Evolutionary conservation across 1,140 invertebrate genomes (phyloP).

Genomic region (Drosophila watanabei): DNA sequence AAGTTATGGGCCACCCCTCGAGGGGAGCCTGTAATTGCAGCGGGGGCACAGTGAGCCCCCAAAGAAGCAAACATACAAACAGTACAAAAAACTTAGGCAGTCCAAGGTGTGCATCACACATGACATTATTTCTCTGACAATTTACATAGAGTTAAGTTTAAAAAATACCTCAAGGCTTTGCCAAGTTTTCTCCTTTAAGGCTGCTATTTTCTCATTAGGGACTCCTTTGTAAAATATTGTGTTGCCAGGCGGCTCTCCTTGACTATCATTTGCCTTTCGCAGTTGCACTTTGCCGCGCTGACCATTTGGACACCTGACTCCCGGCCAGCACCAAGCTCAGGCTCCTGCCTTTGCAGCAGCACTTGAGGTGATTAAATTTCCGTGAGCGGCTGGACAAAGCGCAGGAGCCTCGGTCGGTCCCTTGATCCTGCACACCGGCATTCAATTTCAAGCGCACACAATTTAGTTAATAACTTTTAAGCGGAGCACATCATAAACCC

Average conservation of each 20-base stretch:
- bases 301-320: slow-evolving; percentile 47
- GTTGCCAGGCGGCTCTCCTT: slow-evolving; percentile 48
- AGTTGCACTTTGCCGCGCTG: slow-evolving; percentile 14
- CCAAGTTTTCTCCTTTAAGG: not conserved
- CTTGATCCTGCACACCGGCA: slow-evolving; percentile 24
- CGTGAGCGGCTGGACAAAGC: slow-evolving; percentile 31
- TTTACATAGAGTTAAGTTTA: not conserved
- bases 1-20: slow-evolving; percentile 41
- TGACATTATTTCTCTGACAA: not conserved
- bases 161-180: not conserved
- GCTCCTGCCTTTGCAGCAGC: slow-evolving; percentile 12
- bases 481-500: slow-evolving; percentile 67
- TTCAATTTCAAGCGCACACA: slow-evolving; percentile 70
- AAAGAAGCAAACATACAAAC: not conserved
- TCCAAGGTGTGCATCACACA: not conserved
- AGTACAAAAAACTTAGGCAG: not conserved
- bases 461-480: slow-evolving; percentile 80
- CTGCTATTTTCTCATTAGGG: slow-evolving; percentile 31
- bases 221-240: slow-evolving; percentile 66
- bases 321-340: not conserved
- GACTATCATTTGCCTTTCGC: slow-evolving; percentile 49
- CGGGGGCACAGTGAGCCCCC: not conserved
- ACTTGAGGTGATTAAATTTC: slow-evolving; percentile 73
- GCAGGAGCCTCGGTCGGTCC: slow-evolving; percentile 8
- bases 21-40: slow-evolving; percentile 28